Evolutionary conservation across 2,888 invertebrate genomes (phyloP).

Genomic region (Tridacna gigas): DNA sequence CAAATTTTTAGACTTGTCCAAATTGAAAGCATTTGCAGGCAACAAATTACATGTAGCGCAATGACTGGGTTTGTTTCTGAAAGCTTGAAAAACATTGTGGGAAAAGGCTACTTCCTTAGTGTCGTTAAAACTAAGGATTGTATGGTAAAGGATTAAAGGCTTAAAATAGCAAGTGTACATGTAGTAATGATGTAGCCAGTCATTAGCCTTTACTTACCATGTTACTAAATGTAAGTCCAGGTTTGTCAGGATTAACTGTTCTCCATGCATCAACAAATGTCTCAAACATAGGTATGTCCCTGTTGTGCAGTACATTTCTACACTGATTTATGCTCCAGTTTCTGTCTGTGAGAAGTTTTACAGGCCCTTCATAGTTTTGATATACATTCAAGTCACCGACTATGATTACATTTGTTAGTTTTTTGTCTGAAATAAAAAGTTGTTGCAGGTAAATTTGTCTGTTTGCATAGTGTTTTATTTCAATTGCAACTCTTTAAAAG

Average conservation of each 20-base stretch:
- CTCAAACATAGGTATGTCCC: background rate
- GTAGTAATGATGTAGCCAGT: background rate
- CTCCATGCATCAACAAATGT: conserved; percentile 63
- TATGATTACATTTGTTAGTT: conserved; percentile 71
- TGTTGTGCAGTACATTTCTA: conserved; percentile 2
- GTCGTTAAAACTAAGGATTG: too few relatives aligned
- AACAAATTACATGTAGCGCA: too few relatives aligned
- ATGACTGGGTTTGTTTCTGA: too few relatives aligned
- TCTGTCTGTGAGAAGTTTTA: conserved; percentile 65
- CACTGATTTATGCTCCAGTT: conserved; percentile 33
- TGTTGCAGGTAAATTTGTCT: background rate
- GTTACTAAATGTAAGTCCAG: conserved; percentile 80
- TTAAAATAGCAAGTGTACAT: background rate
- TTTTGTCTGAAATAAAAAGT: conserved; percentile 61
- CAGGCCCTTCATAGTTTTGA: conserved; percentile 74
- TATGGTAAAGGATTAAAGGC: too few relatives aligned
- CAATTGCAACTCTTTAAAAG: too few relatives aligned
- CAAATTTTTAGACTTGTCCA: too few relatives aligned
- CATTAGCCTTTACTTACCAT: conserved; percentile 70
- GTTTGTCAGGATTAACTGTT: conserved; percentile 21
- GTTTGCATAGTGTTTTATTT: too few relatives aligned
- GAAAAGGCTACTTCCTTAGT: too few relatives aligned
- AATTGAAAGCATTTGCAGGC: too few relatives aligned
- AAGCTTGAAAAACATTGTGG: too few relatives aligned
- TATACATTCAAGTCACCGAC: conserved; percentile 81